Evolutionary conservation across 1,140 invertebrate genomes (phyloP).

Genomic region (Drosophila nigrodunni): DNA sequence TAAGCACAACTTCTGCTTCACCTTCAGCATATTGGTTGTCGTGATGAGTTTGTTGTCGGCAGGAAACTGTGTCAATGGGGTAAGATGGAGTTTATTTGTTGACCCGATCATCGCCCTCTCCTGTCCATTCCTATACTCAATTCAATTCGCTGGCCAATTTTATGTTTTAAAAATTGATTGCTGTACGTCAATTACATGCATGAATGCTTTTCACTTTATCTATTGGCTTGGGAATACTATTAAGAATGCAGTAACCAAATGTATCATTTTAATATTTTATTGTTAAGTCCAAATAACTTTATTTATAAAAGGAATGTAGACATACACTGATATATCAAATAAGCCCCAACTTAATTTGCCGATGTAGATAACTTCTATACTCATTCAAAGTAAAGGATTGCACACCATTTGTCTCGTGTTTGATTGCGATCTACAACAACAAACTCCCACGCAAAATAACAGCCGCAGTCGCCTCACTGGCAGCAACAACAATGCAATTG

Average conservation of each 20-base stretch:
- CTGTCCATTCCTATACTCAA: conserved; percentile 3
- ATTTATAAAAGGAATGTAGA: conserved; percentile 40
- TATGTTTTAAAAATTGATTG: conserved; percentile 43
- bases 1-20: conserved; percentile 21
- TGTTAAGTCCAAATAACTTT: conserved; percentile 51
- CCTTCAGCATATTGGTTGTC: conserved; percentile 54
- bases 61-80: conserved; percentile 84
- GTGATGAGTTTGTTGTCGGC: conserved; percentile 72
- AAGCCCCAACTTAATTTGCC: conserved; percentile 52
- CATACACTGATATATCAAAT: conserved; percentile 43
- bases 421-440: conserved; percentile 74
- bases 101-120: conserved; percentile 9
- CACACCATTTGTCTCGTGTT: conserved; percentile 82
- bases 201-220: conserved; percentile 27
- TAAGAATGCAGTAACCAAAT: background rate
- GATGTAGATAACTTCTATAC: conserved; percentile 72
- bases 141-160: conserved; percentile 14
- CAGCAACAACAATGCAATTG: conserved; percentile 69
- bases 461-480: conserved; percentile 42
- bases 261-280: background rate
- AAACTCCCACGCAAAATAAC: conserved; percentile 76
- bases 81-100: conserved; percentile 54
- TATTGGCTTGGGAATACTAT: conserved; percentile 58
- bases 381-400: conserved; percentile 73
- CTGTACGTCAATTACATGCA: conserved; percentile 32